Evolutionary conservation across 2,797 vertebrate genomes (phyloP).

Genomic region (Myotis pilosus): DNA sequence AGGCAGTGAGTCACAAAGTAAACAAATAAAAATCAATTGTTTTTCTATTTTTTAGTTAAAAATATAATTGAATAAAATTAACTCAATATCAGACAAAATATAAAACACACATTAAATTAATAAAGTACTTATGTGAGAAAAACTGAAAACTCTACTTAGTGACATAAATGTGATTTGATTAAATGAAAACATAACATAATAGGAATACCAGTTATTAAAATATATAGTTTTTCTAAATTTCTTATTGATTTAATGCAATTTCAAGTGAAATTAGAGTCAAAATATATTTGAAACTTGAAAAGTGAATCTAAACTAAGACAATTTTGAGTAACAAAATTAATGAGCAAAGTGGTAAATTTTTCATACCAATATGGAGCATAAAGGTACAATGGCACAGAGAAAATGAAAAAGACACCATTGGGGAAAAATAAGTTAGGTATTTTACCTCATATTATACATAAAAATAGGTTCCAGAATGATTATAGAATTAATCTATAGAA

Average conservation of each 20-base stretch:
- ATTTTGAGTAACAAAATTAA: not conserved
- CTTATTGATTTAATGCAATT: not conserved
- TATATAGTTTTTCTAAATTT: not conserved
- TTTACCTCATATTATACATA: not conserved
- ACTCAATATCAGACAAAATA: not conserved
- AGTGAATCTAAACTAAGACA: not conserved
- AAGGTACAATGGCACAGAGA: not conserved
- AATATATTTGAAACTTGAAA: not conserved
- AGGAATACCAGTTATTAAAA: not conserved
- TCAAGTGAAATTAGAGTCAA: not conserved
- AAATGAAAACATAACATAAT: not conserved
- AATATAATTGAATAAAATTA: slow-evolving; percentile 33
- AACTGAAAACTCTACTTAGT: not conserved
- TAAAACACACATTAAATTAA: not conserved
- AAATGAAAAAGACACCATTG: not conserved
- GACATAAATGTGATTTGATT: not conserved
- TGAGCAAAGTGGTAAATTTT: not conserved
- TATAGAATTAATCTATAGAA: slow-evolving; percentile 1
- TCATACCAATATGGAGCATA: not conserved
- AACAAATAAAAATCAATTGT: not conserved
- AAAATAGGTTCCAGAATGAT: slow-evolving; percentile 25
- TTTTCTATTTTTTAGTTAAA: slow-evolving; percentile 25
- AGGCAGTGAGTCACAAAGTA: not conserved
- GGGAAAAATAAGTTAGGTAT: slow-evolving; percentile 18
- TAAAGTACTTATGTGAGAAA: not conserved